Percentiles rank a stretch among this genome's conserved stretches.
phyloP scores from a whole-genome alignment of 2,797 vertebrate species.

The Varecia variegata region DNA sequence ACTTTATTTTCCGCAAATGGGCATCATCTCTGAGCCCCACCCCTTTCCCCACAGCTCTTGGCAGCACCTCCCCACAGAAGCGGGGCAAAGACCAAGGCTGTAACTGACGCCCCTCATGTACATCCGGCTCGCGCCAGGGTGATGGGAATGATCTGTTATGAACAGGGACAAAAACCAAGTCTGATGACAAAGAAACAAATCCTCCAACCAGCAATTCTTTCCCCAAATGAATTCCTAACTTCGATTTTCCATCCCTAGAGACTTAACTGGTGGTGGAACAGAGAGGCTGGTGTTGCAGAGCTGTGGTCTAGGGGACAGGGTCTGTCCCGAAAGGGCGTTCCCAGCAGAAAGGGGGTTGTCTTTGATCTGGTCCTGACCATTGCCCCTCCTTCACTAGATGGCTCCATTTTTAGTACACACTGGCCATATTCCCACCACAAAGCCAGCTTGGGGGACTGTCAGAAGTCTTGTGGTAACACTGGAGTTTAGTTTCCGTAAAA shows the following conservation, averaged over 20 bases:
- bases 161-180: background rate
- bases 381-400: background rate
- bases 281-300: background rate
- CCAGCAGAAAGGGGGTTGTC: background rate
- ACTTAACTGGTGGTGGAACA: background rate
- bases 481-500: background rate
- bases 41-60: background rate
- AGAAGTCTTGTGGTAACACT: background rate
- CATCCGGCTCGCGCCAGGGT: background rate
- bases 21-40: background rate
- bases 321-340: background rate
- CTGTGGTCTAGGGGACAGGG: background rate
- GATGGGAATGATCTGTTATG: background rate
- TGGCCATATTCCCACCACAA: background rate
- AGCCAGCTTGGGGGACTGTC: background rate
- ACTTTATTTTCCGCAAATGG: background rate
- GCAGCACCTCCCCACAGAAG: background rate
- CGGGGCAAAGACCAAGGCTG: background rate
- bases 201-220: background rate
- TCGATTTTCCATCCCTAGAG: background rate
- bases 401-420: background rate
- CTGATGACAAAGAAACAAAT: slow-evolving; percentile 12
- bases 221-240: slow-evolving; percentile 2
- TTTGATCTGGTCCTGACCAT: background rate
- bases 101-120: background rate